Conservation (phyloP, 1,140 invertebrate species). For the Drosophila melanogaster region DNA sequence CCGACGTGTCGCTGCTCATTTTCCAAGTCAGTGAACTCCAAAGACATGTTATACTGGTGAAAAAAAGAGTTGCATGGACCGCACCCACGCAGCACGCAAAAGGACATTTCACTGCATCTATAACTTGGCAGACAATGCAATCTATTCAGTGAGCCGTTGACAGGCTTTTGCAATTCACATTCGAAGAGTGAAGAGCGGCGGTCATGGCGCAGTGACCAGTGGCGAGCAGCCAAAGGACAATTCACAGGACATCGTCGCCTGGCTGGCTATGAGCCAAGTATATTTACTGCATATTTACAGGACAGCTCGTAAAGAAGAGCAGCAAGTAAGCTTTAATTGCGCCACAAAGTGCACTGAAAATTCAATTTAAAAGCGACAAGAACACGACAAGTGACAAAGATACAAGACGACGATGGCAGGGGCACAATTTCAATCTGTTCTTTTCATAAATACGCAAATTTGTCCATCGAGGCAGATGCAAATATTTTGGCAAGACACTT, state of each 20-base stretch:
- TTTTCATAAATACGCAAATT: slow-evolving; percentile 75
- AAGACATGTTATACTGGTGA: not conserved
- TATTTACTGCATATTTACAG: slow-evolving; percentile 66
- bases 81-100: slow-evolving; percentile 43
- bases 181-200: slow-evolving; percentile 7
- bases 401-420: not conserved
- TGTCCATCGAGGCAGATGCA: slow-evolving; percentile 47
- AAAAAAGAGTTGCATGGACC: not conserved
- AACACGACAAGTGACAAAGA: slow-evolving; percentile 9
- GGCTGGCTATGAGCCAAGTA: slow-evolving; percentile 65
- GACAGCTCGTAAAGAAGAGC: slow-evolving; percentile 57
- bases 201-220: slow-evolving; percentile 54
- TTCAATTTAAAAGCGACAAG: slow-evolving; percentile 51
- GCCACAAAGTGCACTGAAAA: slow-evolving; percentile 58
- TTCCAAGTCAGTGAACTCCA: slow-evolving; percentile 69
- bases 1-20: slow-evolving; percentile 32
- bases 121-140: slow-evolving; percentile 40
- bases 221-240: slow-evolving; percentile 30
- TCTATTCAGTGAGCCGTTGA: slow-evolving; percentile 69
- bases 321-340: slow-evolving; percentile 64
- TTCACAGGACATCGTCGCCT: slow-evolving; percentile 47
- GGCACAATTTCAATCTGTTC: slow-evolving; percentile 64
- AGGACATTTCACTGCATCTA: slow-evolving; percentile 48
- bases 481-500: slow-evolving; percentile 70
- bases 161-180: slow-evolving; percentile 55